Evolutionary conservation across 2,113 vertebrate species (phyloP).

Genomic region (Colaptes auratus): DNA sequence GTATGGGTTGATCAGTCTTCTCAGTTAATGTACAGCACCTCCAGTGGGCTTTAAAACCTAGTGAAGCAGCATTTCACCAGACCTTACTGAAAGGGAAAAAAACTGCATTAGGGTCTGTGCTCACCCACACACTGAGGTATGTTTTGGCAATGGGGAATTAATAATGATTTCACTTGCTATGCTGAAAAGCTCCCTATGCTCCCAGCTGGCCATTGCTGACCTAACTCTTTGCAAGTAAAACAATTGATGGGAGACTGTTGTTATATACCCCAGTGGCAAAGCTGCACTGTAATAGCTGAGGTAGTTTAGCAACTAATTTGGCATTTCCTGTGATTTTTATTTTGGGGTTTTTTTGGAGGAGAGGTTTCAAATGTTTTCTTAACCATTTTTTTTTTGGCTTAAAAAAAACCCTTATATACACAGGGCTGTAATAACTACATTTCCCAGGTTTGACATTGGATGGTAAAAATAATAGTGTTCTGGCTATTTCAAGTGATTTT

Average conservation of each 20-base stretch:
- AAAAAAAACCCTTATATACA: background rate
- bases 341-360: background rate
- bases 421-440: background rate
- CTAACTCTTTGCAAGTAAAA: background rate
- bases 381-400: background rate
- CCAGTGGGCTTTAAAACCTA: conserved; percentile 49
- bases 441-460: background rate
- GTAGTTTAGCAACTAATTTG: background rate
- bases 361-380: background rate
- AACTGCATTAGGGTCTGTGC: background rate
- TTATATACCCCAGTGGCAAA: background rate
- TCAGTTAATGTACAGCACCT: conserved; percentile 36
- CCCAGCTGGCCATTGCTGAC: background rate
- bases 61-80: conserved; percentile 34
- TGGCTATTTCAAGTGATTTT: background rate
- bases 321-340: background rate
- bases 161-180: background rate
- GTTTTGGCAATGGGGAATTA: background rate
- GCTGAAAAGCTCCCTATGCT: conserved; percentile 16
- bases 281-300: background rate
- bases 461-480: background rate
- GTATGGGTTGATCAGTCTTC: conserved; percentile 62
- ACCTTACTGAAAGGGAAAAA: background rate
- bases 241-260: background rate
- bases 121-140: accelerated